Evolutionary conservation across 2,888 invertebrate genomes (phyloP).

Genomic region (Thumatha senex): DNA sequence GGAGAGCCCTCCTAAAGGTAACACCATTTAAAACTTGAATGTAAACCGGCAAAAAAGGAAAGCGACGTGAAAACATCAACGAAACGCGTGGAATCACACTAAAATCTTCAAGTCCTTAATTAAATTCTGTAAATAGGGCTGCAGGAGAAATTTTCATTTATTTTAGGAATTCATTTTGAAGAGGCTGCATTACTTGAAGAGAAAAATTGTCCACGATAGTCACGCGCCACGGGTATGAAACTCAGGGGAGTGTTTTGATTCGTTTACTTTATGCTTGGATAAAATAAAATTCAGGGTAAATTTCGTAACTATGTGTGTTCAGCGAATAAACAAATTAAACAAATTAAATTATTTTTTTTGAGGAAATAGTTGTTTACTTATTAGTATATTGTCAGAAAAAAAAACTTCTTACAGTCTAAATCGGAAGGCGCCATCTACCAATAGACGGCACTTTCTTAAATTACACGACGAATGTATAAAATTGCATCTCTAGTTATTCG

Average conservation of each 20-base stretch:
- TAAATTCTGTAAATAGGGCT: slow-evolving; percentile 58
- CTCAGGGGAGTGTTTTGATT: slow-evolving; percentile 7
- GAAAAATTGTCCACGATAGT: slow-evolving; percentile 17
- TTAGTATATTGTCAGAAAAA: no score
- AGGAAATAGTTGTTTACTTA: no score
- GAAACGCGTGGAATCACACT: slow-evolving; percentile 38
- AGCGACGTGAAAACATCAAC: slow-evolving; percentile 9
- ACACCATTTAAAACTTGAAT: neutral
- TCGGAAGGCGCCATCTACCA: no score
- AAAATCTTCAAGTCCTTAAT: slow-evolving; percentile 51
- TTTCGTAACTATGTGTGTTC: neutral
- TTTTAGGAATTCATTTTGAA: slow-evolving; percentile 46
- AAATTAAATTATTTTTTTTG: no score
- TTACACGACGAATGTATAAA: no score
- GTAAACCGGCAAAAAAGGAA: neutral
- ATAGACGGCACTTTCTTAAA: no score
- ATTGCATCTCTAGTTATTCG: no score
- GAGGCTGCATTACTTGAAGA: slow-evolving; percentile 35
- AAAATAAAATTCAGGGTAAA: neutral
- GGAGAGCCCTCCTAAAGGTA: no score
- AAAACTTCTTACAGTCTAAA: no score
- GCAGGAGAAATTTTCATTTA: slow-evolving; percentile 48
- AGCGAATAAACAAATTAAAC: no score
- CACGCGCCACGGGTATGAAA: neutral
- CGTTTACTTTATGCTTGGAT: slow-evolving; percentile 2